These are phyloP conservation scores for Limanda limanda DNA, from an alignment of 2,113 vertebrate genomes.

Conservation along the genomic window DNA sequence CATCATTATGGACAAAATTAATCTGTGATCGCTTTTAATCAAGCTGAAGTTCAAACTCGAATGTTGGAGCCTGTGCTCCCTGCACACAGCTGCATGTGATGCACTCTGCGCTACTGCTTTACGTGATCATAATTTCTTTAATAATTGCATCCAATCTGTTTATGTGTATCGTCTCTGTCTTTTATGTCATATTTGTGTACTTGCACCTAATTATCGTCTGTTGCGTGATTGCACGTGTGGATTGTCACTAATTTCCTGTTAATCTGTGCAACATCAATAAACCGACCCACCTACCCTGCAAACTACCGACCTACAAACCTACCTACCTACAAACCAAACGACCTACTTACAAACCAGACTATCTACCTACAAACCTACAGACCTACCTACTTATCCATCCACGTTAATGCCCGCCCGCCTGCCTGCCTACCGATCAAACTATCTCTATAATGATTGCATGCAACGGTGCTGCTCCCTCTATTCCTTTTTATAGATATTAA, in stretches of 20 bases:
- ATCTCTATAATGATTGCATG: not conserved
- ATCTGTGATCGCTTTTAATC: not conserved
- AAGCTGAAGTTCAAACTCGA: not conserved
- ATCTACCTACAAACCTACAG: no score
- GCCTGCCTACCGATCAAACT: not conserved
- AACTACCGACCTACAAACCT: no score
- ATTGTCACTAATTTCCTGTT: no score
- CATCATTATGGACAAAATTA: not conserved
- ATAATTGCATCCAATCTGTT: not conserved
- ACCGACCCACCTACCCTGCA: no score
- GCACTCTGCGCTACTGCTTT: not conserved
- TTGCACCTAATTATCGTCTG: no score
- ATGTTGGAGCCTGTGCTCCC: no score
- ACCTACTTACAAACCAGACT: no score
- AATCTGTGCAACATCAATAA: not conserved
- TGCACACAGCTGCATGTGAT: slow-evolving; percentile 42
- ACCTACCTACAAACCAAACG: not conserved
- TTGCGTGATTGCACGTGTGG: no score
- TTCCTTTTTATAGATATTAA: not conserved
- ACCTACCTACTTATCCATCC: no score
- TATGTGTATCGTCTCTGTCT: no score
- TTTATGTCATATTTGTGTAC: no score
- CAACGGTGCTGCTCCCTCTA: not conserved
- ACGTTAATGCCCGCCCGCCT: no score
- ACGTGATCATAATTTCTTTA: not conserved